Evolutionary conservation across 2,797 vertebrate species (phyloP).

Genomic region (Hephaestus fuliginosus): DNA sequence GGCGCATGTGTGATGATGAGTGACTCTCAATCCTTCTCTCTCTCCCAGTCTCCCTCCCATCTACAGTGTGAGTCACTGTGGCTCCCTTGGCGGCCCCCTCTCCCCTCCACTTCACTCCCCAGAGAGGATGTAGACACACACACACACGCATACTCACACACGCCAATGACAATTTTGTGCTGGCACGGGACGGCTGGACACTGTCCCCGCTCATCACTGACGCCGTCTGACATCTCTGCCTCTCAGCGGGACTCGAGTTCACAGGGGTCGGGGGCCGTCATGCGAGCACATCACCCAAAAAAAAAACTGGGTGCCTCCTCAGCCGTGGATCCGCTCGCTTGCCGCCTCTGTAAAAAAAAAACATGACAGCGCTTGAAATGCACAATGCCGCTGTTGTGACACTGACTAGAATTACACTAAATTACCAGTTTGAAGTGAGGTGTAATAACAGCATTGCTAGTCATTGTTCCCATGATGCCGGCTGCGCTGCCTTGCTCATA

Average conservation of each 20-base stretch:
- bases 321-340: conserved; percentile 3
- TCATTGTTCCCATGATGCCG: conserved; percentile 61
- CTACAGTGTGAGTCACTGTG: conserved; percentile 58
- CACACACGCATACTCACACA: conserved; percentile 14
- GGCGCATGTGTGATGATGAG: conserved; percentile 61
- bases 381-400: conserved; percentile 68
- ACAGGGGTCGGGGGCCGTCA: conserved; percentile 31
- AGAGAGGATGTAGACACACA: conserved; percentile 22
- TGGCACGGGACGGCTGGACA: conserved; percentile 63
- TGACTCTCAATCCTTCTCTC: conserved; percentile 57
- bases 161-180: conserved; percentile 45
- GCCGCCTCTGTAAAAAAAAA: conserved; percentile 23
- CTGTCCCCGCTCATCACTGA: conserved; percentile 58
- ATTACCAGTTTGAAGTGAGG: conserved; percentile 67
- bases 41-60: conserved; percentile 34
- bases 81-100: conserved; percentile 24
- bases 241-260: conserved; percentile 56
- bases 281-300: conserved; percentile 9
- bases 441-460: conserved; percentile 61
- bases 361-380: conserved; percentile 68
- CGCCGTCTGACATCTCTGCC: conserved; percentile 63
- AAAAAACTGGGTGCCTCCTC: conserved; percentile 18
- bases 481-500: conserved; percentile 23
- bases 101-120: conserved; percentile 14
- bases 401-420: conserved; percentile 72